Evolutionary conservation across 2,797 vertebrate genomes (phyloP), one percentile per base, ranked within the genome.

Genomic region (Schizothorax lantsangensis): DNA sequence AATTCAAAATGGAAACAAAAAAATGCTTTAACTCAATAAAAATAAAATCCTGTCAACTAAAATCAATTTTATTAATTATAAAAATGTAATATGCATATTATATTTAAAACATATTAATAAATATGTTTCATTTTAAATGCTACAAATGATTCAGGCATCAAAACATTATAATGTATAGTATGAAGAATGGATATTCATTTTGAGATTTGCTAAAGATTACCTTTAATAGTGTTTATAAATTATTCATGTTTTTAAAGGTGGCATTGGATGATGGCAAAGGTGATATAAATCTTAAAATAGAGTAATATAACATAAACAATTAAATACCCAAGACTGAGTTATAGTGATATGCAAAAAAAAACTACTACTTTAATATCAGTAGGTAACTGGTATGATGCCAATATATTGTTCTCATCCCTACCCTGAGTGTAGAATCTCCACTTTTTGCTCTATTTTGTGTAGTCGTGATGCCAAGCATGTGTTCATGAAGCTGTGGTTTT

Each of bases 401-500:
- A 11, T 62, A 33, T 66, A 7, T 21, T 75, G 21, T 15, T 21
- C 33, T 15, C 21, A 15, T 57, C 6, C 2, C 33, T 36, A 15
- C 52, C 6, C 14, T 38, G 49, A 38, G 36, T 71, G 68, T 71
- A 71, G 66, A 69, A 19, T 40, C 1, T 54, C 19, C 33, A 12
- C 11, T 17, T n/a, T 72, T 38, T 82, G 33, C 30, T 54, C 9
- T 10, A 19, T n/a, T 73, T 21, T 54, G 26, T 83, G 14, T 14
- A 36, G 23, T 52, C 0, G 1, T 40, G 21, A 5, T 8, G 0
- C 12, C 4, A 54, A 21, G 6, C 43, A 23, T 38, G n/a, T 17
- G 9, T 10, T 77, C 64, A 6, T 75, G 17, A 38, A 47, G 26
- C 45, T 84, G 83, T n/a, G 83, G 83, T 78, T 78, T 77, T 77